These are phyloP conservation scores for Micrasema minimum DNA, from an alignment of 1,140 invertebrate genomes.

Conservation along the genomic window DNA sequence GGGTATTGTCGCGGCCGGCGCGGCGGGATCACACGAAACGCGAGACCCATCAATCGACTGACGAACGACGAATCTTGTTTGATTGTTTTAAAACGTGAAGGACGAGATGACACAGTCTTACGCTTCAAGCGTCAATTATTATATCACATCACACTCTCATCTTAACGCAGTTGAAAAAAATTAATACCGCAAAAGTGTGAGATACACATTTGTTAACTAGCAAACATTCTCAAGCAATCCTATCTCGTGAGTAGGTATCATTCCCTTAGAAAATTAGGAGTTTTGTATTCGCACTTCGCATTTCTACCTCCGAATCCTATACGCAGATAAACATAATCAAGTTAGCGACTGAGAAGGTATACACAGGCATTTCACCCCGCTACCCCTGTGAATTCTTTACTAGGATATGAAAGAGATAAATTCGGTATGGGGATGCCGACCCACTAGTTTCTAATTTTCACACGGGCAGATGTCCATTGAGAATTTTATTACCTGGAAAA, in stretches of 20 bases:
- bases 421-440: background rate
- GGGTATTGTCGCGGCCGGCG: too few relatives aligned
- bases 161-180: constrained; percentile 3
- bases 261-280: constrained; percentile 51
- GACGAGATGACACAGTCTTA: too few relatives aligned
- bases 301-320: constrained; percentile 41
- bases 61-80: too few relatives aligned
- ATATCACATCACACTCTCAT: too few relatives aligned
- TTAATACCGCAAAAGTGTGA: constrained; percentile 15
- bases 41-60: too few relatives aligned
- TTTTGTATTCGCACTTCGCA: too few relatives aligned
- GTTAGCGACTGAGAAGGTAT: constrained; percentile 40
- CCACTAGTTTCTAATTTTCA: background rate
- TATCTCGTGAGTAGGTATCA: constrained; percentile 2
- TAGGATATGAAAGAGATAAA: constrained; percentile 5
- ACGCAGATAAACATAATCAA: constrained; percentile 51
- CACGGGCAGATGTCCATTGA: constrained; percentile 1
- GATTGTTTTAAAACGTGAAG: too few relatives aligned
- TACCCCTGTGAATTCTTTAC: background rate
- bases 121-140: too few relatives aligned
- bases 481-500: too few relatives aligned
- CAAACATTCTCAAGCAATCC: constrained; percentile 13
- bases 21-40: too few relatives aligned
- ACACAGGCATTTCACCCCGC: constrained; percentile 2
- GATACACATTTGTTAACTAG: too few relatives aligned